These are phyloP conservation scores for Dicranocentrus wangi DNA, from an alignment of 2,888 invertebrate species.

Conservation along the genomic window DNA sequence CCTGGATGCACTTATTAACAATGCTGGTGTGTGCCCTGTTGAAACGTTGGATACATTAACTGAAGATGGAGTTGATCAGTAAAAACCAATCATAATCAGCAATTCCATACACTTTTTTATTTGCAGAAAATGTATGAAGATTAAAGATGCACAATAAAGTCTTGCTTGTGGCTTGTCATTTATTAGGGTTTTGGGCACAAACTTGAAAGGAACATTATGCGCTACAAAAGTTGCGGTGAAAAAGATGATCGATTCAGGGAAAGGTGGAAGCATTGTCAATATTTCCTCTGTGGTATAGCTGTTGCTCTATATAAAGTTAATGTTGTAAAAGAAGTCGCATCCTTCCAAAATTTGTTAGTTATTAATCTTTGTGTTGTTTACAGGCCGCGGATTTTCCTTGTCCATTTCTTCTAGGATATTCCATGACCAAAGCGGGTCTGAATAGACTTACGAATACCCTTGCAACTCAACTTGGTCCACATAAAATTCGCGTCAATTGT, in stretches of 20 bases:
- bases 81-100: no score
- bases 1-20: constrained; percentile 90
- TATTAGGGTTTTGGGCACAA: constrained; percentile 78
- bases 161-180: no score
- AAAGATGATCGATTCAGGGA: constrained; percentile 82
- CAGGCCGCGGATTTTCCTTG: constrained; percentile 80
- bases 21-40: constrained; percentile 85
- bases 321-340: no score
- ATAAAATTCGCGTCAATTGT: constrained; percentile 74
- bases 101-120: no score
- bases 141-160: no score
- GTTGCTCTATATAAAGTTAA: no score
- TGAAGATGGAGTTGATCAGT: constrained; percentile 83
- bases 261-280: constrained; percentile 89
- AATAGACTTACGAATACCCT: constrained; percentile 88
- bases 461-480: constrained; percentile 88
- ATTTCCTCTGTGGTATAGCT: constrained; percentile 90
- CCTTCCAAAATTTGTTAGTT: no score
- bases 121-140: neutral
- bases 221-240: constrained; percentile 87
- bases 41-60: constrained; percentile 83
- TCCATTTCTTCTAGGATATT: constrained; percentile 85
- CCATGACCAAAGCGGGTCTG: constrained; percentile 90
- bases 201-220: constrained; percentile 89
- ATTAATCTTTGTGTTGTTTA: neutral